Percentiles rank a stretch among this genome's conserved stretches.
Evolutionary conservation across 2,888 invertebrate genomes (phyloP).

Genomic region (Entomobrya multifasciata): DNA sequence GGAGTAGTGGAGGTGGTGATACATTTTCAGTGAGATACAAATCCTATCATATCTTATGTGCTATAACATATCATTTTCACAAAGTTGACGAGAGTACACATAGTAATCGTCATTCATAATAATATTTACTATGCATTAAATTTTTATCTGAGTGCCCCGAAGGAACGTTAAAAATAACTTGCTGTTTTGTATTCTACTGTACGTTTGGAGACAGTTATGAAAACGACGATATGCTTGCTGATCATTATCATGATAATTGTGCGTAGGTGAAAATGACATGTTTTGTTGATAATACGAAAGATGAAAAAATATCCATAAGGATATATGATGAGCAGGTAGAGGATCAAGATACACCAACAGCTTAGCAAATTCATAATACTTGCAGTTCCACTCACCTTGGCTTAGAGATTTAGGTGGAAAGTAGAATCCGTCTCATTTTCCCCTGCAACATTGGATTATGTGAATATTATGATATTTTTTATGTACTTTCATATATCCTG

Average conservation of each 20-base stretch:
- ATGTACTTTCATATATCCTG: background rate
- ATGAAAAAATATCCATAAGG: no score
- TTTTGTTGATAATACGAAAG: no score
- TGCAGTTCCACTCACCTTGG: no score
- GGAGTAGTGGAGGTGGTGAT: background rate
- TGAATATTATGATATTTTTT: background rate
- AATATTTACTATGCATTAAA: constrained; percentile 35
- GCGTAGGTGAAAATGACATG: constrained; percentile 7
- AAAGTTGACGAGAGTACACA: background rate
- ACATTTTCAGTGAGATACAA: background rate
- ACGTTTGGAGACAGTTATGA: no score
- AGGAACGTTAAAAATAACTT: constrained; percentile 8
- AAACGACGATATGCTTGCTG: no score
- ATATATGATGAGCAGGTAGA: no score
- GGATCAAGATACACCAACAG: constrained; percentile 4
- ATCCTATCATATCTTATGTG: background rate
- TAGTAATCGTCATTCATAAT: constrained; percentile 19
- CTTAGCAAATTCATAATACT: background rate
- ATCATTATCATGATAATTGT: constrained; percentile 10
- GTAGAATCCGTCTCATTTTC: no score
- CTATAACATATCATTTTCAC: background rate
- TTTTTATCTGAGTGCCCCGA: background rate
- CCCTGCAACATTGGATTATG: no score
- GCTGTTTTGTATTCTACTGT: constrained; percentile 17
- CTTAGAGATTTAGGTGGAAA: no score